These are phyloP conservation scores for Oscheius sp. DNA, from an alignment of 2,888 invertebrate genomes.

Conservation along the genomic window DNA sequence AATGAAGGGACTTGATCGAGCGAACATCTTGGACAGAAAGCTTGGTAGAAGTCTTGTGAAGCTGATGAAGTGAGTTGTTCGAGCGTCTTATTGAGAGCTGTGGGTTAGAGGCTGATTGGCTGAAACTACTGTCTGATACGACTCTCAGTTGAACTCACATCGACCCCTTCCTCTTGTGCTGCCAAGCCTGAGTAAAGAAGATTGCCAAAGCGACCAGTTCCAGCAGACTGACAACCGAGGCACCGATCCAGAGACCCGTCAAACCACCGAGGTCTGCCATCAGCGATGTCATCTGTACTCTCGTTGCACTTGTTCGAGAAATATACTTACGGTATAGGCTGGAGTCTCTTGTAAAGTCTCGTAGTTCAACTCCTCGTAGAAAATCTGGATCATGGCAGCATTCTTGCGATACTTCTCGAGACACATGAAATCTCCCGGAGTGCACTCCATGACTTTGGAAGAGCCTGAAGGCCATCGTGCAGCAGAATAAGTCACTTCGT, in stretches of 20 bases:
- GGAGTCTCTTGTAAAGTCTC: conserved; percentile 71
- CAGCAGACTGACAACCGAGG: conserved; percentile 69
- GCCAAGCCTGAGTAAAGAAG: conserved; percentile 59
- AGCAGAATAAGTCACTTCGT: conserved; percentile 73
- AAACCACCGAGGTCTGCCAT: conserved; percentile 72
- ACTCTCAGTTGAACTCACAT: conserved; percentile 18
- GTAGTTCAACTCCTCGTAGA: conserved; percentile 73
- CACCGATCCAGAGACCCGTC: conserved; percentile 71
- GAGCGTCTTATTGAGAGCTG: conserved; percentile 28
- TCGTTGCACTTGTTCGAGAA: not conserved
- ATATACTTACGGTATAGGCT: conserved; percentile 63
- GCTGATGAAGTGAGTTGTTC: conserved; percentile 8
- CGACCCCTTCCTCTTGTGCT: conserved; percentile 48
- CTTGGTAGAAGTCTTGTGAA: conserved; percentile 29
- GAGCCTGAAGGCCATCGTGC: conserved; percentile 73
- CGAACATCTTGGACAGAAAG: conserved; percentile 53
- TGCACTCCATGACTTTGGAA: conserved; percentile 72
- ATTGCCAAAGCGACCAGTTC: conserved; percentile 66
- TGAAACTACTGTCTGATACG: not conserved
- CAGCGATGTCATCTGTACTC: conserved; percentile 57
- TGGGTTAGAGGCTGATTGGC: conserved; percentile 6
- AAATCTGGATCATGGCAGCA: conserved; percentile 73
- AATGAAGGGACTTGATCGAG: conserved; percentile 48
- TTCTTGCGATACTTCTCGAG: conserved; percentile 72
- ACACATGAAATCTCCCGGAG: conserved; percentile 68